Conservation (phyloP, 2,113 vertebrate species). For the Syngnathus typhle region DNA sequence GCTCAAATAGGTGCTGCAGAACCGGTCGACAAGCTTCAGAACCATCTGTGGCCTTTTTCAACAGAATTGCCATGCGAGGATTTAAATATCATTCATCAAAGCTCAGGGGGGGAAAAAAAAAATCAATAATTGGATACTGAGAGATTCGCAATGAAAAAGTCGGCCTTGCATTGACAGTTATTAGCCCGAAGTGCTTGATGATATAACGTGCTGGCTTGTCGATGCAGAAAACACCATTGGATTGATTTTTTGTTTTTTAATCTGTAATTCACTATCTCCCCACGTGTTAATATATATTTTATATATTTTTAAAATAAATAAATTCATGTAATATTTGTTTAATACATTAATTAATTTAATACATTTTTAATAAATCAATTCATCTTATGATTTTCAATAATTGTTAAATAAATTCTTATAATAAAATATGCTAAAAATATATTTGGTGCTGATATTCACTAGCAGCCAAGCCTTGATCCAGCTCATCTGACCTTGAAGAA, state of each 20-base stretch:
- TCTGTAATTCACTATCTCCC: conserved; percentile 6
- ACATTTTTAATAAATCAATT: too few species aligned
- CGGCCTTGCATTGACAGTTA: background rate
- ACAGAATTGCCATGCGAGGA: background rate
- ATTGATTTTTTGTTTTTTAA: conserved; percentile 7
- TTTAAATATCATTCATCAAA: background rate
- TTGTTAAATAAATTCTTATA: background rate
- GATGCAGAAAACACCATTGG: conserved; percentile 10
- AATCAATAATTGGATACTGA: background rate
- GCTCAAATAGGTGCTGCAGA: too few species aligned
- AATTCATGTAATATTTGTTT: too few species aligned
- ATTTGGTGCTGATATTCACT: conserved; percentile 7
- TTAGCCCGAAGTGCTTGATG: background rate
- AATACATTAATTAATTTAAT: too few species aligned
- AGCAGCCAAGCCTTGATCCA: conserved; percentile 5
- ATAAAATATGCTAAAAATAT: too few species aligned
- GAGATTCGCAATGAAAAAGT: background rate
- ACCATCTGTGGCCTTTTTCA: background rate
- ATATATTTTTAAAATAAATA: too few species aligned
- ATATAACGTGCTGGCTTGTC: conserved; percentile 4
- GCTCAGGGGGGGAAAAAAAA: background rate
- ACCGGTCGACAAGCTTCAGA: background rate
- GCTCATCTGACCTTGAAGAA: conserved; percentile 41
- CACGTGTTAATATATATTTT: conserved; percentile 5
- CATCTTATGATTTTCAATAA: background rate